Evolutionary conservation across 2,888 invertebrate species (phyloP).

Genomic region (Philopedon plagiatum): DNA sequence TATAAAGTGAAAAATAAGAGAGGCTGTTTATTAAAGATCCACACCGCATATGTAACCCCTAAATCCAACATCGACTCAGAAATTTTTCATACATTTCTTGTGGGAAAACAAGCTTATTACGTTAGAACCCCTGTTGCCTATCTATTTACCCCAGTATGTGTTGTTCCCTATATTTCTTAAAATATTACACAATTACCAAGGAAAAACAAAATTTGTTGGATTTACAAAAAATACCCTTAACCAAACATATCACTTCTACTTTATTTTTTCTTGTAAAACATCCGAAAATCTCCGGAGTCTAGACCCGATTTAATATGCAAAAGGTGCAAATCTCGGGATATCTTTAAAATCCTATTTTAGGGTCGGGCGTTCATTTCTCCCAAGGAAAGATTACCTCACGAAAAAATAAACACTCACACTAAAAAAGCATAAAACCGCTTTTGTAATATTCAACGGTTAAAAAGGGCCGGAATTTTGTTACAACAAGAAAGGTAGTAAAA

Average conservation of each 20-base stretch:
- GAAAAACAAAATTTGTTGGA: slow-evolving; percentile 9
- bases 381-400: slow-evolving; percentile 32
- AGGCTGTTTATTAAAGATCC: too few relatives aligned
- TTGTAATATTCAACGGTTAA: slow-evolving; percentile 33
- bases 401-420: slow-evolving; percentile 25
- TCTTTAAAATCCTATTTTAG: slow-evolving; percentile 45
- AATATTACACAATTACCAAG: slow-evolving; percentile 6
- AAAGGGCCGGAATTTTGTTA: not conserved
- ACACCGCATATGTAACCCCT: too few relatives aligned
- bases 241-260: slow-evolving; percentile 25
- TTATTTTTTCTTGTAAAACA: slow-evolving; percentile 18
- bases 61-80: too few relatives aligned
- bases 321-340: slow-evolving; percentile 50
- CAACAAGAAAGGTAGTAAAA: not conserved
- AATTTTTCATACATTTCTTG: not conserved
- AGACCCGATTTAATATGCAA: slow-evolving; percentile 45
- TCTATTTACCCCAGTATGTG: not conserved
- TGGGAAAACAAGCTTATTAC: not conserved
- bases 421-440: slow-evolving; percentile 31
- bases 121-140: not conserved
- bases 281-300: slow-evolving; percentile 39
- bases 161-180: not conserved
- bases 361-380: slow-evolving; percentile 29
- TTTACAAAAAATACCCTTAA: slow-evolving; percentile 25
- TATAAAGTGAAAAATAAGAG: too few relatives aligned